Base-by-base conservation (phyloP, 2,113 vertebrate genomes). In the Nannospalax galili region DNA sequence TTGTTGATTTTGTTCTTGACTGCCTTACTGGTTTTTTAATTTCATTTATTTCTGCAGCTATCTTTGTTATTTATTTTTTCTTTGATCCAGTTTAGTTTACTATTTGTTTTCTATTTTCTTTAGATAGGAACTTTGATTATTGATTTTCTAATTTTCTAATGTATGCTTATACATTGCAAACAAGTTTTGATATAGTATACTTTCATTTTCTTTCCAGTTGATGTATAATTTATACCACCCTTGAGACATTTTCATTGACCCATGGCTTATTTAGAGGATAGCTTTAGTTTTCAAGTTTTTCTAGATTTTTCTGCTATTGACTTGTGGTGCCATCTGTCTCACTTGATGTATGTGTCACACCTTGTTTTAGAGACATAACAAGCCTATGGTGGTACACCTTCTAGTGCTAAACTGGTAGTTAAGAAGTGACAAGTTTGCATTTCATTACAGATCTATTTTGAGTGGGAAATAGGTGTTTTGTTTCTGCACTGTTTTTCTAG, bases 151-250 rank as follows among this genome's bases (percentile, higher is more conserved):
- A 45, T 95, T 90, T 86, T 82, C 67, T 90, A 70, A 84, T 32
- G 30, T 79, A 73, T 84, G 26, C 28, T 67, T 48, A n/a, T 67
- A 64, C 67, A 75, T 67, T 37, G 12, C 45, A 58, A 56, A 82
- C 28, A 58, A 78, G 15, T 82, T 58, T 69, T 82, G 37, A 62
- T 86, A 65, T 77, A 62, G 28, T 64, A 5, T 70, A 72, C 84
- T 86, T 91, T 95, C 37, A 74, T 84, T 91, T 79, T 96, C 56
- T 80, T 70, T 92, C 52, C 58, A 26, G 72, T 89, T 62, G 35
- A 48, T 77, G 52, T 22, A 80, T 92, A n/a, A n/a, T 87, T 91
- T 84, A 70, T 30, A 62, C 89, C 89, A 89, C 79, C 69, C 35
- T 62, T 94, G 60, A 90, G 70, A 87, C 5, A 72, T 95, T 93